phyloP scores from a whole-genome alignment of 2,113 vertebrate genomes.

The Corythaixoides concolor region DNA sequence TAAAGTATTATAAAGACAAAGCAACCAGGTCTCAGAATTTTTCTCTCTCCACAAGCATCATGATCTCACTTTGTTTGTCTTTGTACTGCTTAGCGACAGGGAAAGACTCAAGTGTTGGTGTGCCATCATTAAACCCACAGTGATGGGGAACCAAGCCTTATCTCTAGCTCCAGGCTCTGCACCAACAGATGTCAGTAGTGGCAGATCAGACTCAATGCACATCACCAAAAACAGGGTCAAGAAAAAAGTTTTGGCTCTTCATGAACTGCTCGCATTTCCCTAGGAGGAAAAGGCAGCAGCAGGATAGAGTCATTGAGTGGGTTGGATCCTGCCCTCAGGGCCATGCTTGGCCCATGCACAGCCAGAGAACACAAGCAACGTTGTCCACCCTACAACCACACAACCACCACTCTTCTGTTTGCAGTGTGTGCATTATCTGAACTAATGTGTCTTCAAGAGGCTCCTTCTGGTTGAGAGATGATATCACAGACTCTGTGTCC shows the following conservation, averaged over 20 bases:
- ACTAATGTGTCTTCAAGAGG: background rate
- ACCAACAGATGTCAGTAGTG: accelerated
- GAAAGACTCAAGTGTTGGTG: background rate
- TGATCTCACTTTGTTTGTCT: background rate
- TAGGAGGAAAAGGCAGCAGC: background rate
- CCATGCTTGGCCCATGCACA: background rate
- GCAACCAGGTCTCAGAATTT: background rate
- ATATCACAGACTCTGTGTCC: background rate
- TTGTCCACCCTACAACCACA: background rate
- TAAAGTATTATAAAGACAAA: background rate
- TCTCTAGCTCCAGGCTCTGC: background rate
- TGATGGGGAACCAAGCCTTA: accelerated
- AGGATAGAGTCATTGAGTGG: background rate
- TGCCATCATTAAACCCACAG: background rate
- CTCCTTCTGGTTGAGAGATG: background rate
- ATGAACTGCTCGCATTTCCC: background rate
- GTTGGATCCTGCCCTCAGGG: background rate
- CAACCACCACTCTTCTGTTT: background rate
- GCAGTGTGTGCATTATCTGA: background rate
- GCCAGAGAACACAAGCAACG: background rate
- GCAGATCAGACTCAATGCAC: background rate
- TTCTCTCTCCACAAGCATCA: background rate
- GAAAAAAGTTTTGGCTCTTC: background rate
- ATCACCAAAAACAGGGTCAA: background rate
- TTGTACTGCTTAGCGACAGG: background rate